A percentile compares a stretch with the other conserved stretches of the same genome.
These are phyloP conservation scores for Imbricaverruca yamaguchii DNA, from an alignment of 2,888 invertebrate genomes.

Conservation along the genomic window DNA sequence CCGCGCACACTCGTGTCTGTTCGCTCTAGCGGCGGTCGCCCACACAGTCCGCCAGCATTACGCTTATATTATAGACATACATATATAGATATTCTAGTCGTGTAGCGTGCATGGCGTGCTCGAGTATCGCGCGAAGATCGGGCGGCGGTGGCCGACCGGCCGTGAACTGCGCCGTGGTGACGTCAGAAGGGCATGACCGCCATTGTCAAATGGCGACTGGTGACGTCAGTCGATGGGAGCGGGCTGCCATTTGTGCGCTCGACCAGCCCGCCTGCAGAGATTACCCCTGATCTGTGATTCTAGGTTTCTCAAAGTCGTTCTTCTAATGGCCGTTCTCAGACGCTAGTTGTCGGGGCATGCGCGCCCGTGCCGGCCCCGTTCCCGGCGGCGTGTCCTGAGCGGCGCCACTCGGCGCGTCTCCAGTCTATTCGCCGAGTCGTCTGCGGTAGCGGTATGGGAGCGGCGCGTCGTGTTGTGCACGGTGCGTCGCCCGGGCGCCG, in stretches of 20 bases:
- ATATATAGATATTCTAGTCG: neutral
- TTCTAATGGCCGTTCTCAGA: neutral
- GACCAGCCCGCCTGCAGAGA: too few species aligned
- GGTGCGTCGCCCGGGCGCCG: too few species aligned
- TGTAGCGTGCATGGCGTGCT: neutral
- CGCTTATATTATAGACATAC: neutral
- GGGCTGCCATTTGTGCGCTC: too few species aligned
- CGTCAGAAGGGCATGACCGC: neutral
- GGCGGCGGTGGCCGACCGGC: neutral
- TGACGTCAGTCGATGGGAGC: too few species aligned
- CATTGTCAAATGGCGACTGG: too few species aligned
- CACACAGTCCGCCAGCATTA: neutral
- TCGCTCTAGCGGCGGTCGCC: neutral
- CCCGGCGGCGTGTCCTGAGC: too few species aligned
- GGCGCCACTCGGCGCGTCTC: neutral
- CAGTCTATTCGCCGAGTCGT: neutral
- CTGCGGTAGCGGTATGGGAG: neutral
- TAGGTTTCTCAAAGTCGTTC: conserved; percentile 5
- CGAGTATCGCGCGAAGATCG: neutral
- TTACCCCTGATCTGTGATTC: neutral
- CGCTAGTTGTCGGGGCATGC: too few species aligned
- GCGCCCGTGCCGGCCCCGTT: too few species aligned
- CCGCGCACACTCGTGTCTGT: neutral
- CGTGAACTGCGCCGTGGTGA: too few species aligned
- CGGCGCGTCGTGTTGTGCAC: neutral